phyloP scores from a whole-genome alignment of 1,140 invertebrate species.

The Heliconius hewitsoni region DNA sequence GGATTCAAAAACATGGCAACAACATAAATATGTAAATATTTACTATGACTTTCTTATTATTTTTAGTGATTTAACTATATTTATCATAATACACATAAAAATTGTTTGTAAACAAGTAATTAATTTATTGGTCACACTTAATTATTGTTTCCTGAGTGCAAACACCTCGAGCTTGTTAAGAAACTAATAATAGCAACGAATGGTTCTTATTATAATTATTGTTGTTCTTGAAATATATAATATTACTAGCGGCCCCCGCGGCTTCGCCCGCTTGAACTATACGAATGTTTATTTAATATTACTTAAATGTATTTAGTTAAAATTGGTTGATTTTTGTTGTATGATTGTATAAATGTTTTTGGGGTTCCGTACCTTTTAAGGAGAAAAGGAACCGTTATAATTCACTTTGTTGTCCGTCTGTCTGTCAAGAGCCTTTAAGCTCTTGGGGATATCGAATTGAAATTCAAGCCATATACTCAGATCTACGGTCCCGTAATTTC shows the following conservation, averaged over 20 bases:
- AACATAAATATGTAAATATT: not conserved
- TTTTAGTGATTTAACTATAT: not conserved
- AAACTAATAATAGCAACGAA: constrained; percentile 22
- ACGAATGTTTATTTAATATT: too few species aligned
- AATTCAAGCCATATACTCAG: too few species aligned
- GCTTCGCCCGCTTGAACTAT: too few species aligned
- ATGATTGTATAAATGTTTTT: too few species aligned
- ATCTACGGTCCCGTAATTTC: too few species aligned
- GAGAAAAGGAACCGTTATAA: too few species aligned
- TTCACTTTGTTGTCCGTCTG: too few species aligned
- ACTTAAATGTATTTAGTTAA: too few species aligned
- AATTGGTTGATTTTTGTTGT: too few species aligned
- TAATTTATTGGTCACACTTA: constrained; percentile 24
- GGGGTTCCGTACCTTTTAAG: too few species aligned
- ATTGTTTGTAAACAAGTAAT: constrained; percentile 35
- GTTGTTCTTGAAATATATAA: constrained; percentile 9
- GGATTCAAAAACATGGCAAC: not conserved
- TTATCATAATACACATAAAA: constrained; percentile 26
- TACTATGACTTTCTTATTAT: not conserved
- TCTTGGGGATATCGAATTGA: too few species aligned
- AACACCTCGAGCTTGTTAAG: constrained; percentile 31
- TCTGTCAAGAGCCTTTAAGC: too few species aligned
- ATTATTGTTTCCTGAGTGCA: constrained; percentile 31
- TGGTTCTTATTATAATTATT: not conserved
- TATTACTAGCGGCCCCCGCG: not conserved